Percentiles rank a stretch among this genome's conserved stretches.
These are phyloP conservation scores for Caenorhabditis sp. DNA, from an alignment of 2,888 invertebrate genomes.

Conservation along the genomic window DNA sequence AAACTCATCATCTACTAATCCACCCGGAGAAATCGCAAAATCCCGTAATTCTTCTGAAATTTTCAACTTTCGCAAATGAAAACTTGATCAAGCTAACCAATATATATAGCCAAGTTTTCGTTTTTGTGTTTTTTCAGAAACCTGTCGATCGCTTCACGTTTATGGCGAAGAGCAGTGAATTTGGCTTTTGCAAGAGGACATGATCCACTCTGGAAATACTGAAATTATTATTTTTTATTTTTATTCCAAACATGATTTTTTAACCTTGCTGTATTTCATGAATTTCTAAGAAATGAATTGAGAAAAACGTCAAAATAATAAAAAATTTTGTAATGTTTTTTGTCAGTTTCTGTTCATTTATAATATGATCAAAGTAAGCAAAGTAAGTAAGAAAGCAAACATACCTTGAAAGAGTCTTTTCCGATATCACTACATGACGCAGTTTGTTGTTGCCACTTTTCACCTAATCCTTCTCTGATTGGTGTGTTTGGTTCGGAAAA, in stretches of 20 bases:
- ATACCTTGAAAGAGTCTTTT: slow-evolving; percentile 21
- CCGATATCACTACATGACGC: slow-evolving; percentile 48
- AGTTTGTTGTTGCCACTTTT: slow-evolving; percentile 34
- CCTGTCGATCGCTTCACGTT: slow-evolving; percentile 42
- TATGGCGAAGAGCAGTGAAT: slow-evolving; percentile 40
- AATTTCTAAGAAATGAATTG: slow-evolving; percentile 10
- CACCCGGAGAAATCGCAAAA: slow-evolving; percentile 54
- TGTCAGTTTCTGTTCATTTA: slow-evolving; percentile 5
- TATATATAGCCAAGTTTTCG: slow-evolving; percentile 43
- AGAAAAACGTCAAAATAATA: no score
- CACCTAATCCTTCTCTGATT: slow-evolving; percentile 28
- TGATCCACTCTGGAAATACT: background rate
- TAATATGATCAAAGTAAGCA: no score
- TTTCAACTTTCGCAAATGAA: background rate
- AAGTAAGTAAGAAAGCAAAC: slow-evolving; percentile 1
- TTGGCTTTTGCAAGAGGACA: slow-evolving; percentile 43
- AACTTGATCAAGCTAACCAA: slow-evolving; percentile 20
- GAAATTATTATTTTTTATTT: background rate
- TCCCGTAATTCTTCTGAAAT: slow-evolving; percentile 48
- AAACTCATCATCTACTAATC: slow-evolving; percentile 60
- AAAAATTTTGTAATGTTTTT: background rate
- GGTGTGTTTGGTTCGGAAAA: slow-evolving; percentile 48
- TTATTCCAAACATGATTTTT: background rate
- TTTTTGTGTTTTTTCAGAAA: slow-evolving; percentile 43
- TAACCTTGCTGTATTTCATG: slow-evolving; percentile 1